phyloP scores from a whole-genome alignment of 1,140 invertebrate species.

The Cataglyphis hispanica region DNA sequence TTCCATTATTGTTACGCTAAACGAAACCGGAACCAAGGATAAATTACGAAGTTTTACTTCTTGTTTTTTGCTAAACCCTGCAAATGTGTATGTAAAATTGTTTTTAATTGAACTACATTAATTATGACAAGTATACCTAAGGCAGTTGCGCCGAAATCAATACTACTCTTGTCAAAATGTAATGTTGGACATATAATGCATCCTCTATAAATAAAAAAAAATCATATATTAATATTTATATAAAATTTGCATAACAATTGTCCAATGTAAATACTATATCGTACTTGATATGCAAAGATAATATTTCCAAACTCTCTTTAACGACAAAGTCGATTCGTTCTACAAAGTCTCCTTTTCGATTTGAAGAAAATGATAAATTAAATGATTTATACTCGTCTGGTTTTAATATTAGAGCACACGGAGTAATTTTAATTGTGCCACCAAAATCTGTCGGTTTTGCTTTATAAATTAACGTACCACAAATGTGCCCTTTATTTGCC shows the following conservation, averaged over 20 bases:
- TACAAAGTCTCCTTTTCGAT: constrained; percentile 77
- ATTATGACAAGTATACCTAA: constrained; percentile 74
- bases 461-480: constrained; percentile 74
- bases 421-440: constrained; percentile 73
- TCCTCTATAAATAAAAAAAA: constrained; percentile 80
- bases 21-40: constrained; percentile 78
- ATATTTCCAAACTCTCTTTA: constrained; percentile 78
- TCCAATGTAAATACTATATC: not conserved
- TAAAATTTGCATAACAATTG: not conserved
- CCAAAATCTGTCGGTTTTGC: constrained; percentile 73
- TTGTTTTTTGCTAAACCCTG: constrained; percentile 77
- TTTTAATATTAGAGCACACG: constrained; percentile 61
- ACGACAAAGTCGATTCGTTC: constrained; percentile 80
- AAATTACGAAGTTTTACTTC: constrained; percentile 77
- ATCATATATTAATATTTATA: not conserved
- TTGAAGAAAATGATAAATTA: constrained; percentile 77
- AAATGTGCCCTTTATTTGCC: constrained; percentile 77
- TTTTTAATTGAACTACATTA: constrained; percentile 26
- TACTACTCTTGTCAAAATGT: constrained; percentile 78
- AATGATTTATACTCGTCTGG: constrained; percentile 76
- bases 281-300: constrained; percentile 79
- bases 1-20: constrained; percentile 71
- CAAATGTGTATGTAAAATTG: not conserved
- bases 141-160: constrained; percentile 82
- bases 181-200: constrained; percentile 83